These are phyloP conservation scores for Antennarius striatus DNA, from an alignment of 2,113 vertebrate genomes.

Conservation along the genomic window DNA sequence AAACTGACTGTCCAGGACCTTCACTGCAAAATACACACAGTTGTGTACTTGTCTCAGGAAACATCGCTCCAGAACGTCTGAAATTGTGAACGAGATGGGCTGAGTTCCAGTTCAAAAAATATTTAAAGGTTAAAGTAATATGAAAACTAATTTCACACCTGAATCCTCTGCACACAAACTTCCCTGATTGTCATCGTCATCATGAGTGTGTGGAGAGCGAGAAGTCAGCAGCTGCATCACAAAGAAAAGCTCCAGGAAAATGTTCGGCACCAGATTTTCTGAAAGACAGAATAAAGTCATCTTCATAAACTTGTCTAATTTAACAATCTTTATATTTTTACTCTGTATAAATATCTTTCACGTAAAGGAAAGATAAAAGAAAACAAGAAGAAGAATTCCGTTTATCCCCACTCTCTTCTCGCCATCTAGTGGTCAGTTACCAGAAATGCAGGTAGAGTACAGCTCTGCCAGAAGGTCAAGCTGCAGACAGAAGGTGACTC, in stretches of 20 bases:
- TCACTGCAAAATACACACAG: slow-evolving; percentile 95
- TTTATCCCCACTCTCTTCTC: not conserved
- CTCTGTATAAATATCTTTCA: too few relatives aligned
- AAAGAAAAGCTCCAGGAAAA: slow-evolving; percentile 97
- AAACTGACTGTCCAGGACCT: slow-evolving; percentile 91
- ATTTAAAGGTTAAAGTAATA: not conserved
- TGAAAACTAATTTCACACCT: slow-evolving; percentile 48
- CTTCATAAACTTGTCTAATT: not conserved
- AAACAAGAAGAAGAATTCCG: not conserved
- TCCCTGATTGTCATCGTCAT: slow-evolving; percentile 52
- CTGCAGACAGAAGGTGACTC: slow-evolving; percentile 85
- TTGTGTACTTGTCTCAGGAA: slow-evolving; percentile 92
- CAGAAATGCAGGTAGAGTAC: slow-evolving; percentile 91
- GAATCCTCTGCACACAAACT: slow-evolving; percentile 41
- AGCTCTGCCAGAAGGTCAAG: slow-evolving; percentile 87
- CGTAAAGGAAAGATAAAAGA: not conserved
- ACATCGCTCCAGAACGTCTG: slow-evolving; percentile 83
- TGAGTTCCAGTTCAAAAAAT: not conserved
- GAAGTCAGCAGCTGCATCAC: slow-evolving; percentile 93
- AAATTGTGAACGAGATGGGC: not conserved
- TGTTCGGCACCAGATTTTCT: slow-evolving; percentile 96
- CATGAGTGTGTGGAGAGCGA: slow-evolving; percentile 66
- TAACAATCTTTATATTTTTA: too few relatives aligned
- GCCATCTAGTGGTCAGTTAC: slow-evolving; percentile 75
- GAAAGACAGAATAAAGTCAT: slow-evolving; percentile 28